Conservation (phyloP, 2,797 vertebrate genomes). For the Brachyalestes nurse region DNA sequence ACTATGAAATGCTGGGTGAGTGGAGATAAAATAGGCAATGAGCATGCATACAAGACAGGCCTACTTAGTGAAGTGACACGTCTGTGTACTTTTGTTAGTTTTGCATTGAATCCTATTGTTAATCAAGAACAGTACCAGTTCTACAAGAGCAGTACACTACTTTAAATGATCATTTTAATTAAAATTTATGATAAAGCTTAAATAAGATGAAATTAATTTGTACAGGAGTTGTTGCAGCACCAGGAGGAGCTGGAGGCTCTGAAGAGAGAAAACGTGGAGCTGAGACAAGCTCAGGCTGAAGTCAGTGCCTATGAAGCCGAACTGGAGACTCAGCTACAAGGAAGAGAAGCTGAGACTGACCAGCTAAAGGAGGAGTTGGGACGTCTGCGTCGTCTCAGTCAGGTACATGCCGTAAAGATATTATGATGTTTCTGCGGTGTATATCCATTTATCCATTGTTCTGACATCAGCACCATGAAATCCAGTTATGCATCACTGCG, state of each 20-base stretch:
- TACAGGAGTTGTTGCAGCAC: constrained; percentile 77
- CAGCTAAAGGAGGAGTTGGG: constrained; percentile 80
- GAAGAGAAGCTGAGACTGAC: constrained; percentile 71
- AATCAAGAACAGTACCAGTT: neutral
- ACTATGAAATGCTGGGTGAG: no score
- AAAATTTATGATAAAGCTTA: no score
- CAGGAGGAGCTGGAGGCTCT: constrained; percentile 77
- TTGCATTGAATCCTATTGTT: no score
- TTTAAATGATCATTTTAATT: no score
- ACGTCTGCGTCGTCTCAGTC: constrained; percentile 67
- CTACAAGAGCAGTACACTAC: neutral
- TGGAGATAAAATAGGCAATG: no score
- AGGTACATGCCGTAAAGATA: constrained; percentile 66
- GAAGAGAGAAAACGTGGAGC: constrained; percentile 71
- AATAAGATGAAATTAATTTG: constrained; percentile 32
- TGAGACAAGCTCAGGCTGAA: constrained; percentile 75
- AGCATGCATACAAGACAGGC: no score
- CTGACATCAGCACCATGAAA: neutral
- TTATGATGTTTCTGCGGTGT: no score
- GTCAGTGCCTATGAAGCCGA: constrained; percentile 74
- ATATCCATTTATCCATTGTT: neutral
- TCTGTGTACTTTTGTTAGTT: no score
- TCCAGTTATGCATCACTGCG: no score
- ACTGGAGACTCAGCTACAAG: constrained; percentile 78
- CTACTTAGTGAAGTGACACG: no score